Evolutionary conservation across 2,888 invertebrate genomes (phyloP), one percentile per base, ranked within the genome.

Genomic region (Parnassius mnemosyne): DNA sequence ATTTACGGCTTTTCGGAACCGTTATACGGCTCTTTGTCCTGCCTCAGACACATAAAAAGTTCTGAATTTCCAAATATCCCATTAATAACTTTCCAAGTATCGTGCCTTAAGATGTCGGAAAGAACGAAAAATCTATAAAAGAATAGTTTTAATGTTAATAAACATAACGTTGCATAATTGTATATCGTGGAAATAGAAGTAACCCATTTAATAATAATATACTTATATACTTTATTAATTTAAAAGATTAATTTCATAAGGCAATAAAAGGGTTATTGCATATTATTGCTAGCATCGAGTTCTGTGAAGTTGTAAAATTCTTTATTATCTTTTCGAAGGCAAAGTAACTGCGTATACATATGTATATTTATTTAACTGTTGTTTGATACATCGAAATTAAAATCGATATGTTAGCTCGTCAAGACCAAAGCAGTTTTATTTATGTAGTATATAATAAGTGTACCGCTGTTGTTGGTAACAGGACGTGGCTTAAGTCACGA

Each of bases 31-130:
- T 80, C 85, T 85, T 86, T 86, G 86, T 86, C 76, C 77, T 66
- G 70, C 69, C 81, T 84, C 85, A 87, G 86, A 86, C 87, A 82
- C 82, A 86, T 86, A 86, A 88, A 86, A 85, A 77, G 70, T 72
- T 71, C 76, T 79, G 73, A 84, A 84, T 79, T 80, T 80, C 75
- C 66, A 71, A 78, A 71, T 74, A 71, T 76, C 71, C 73, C 69
- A 78, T 83, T 85, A 79, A 82, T 81, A 75, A 77, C 72, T 68
- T 71, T 77, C 72, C 71, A 67, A 66, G 66, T 81, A 85, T 83
- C 80, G 81, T 81, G 69, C 64, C 74, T 77, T 75, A 79, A 73
- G 74, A 68, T 71, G 66, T 65, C 53, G 47, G 64, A 13, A 47
- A 34, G 43, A 64, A 46, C 46, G 2, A 13, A 13, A 13, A 49